Evolutionary conservation across 2,113 vertebrate genomes (phyloP), one percentile per base, ranked within the genome.

Genomic region (Phalacrocorax carbo): DNA sequence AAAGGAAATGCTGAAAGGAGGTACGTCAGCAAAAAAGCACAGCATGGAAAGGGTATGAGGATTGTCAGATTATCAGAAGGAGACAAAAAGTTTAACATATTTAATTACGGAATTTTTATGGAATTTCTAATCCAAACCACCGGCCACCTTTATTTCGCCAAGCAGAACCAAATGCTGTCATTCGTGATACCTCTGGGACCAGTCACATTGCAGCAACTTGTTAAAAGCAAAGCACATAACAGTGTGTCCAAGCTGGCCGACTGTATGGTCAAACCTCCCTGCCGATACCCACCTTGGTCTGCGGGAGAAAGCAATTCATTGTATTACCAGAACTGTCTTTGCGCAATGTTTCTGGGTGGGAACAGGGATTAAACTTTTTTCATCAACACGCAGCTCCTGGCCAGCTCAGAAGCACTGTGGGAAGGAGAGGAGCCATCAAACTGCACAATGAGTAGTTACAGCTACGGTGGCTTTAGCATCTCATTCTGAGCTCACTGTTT

Each of bases 341-440:
- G 64, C 22, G 12, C 21, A 42, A 20, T 23, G 15, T 13, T 77
- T 70, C 62, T 73, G 42, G 10, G 23, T 38, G 8, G 38, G 25
- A 94, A 73, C 17, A 51, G 5, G 12, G 26, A 46, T 46, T n/a
- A 82, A 76, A 44, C 2, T 25, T 73, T 76, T 38, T 65, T 73
- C 10, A 7, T 61, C 40, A 18, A 7, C 26, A 38, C 0, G 0
- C 27, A 51, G n/a, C 52, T 79, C n/a, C 36, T 6, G 7, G 13
- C 18, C 5, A 8, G 15, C 30, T 86, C 57, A 76, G 55, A 42
- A 54, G 57, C 75, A 8, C 34, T 13, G 36, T 44, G 34, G 29
- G 36, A 60, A 64, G 44, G 60, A 69, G 44, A 55, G 0, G 29
- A 76, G 36, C 26, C 46, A 54, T 21, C 42, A 64, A 57, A 86